Conservation (phyloP, 1,140 invertebrate species). For the Pteromalus puparum region DNA sequence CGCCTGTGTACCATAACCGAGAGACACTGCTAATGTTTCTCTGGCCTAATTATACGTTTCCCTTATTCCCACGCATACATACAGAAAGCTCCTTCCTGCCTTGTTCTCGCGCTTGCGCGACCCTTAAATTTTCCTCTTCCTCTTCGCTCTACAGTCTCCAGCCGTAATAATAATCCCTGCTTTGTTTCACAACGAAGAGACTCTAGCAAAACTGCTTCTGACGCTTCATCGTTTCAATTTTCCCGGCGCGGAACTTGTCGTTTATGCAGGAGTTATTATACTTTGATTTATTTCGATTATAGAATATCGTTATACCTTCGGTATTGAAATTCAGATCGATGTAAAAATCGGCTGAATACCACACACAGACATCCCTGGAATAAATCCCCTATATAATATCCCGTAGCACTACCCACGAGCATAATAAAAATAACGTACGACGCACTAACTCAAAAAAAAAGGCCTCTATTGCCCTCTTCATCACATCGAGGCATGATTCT, state of each 20-base stretch:
- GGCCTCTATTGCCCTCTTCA: too few species aligned
- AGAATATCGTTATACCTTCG: too few species aligned
- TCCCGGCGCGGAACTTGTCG: constrained; percentile 11
- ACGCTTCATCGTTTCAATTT: constrained; percentile 41
- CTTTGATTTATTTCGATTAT: too few species aligned
- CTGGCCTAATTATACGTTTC: constrained; percentile 25
- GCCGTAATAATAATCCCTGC: constrained; percentile 20
- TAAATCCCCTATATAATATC: too few species aligned
- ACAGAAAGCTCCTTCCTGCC: background rate
- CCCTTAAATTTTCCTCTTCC: constrained; percentile 15
- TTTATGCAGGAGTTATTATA: constrained; percentile 16
- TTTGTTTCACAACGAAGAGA: too few species aligned
- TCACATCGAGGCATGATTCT: too few species aligned
- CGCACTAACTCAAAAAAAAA: background rate
- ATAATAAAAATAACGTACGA: background rate
- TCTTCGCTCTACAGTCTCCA: background rate
- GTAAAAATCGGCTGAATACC: too few species aligned
- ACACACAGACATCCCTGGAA: too few species aligned
- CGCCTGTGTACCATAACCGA: background rate
- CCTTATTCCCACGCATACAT: background rate
- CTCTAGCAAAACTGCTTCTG: constrained; percentile 16
- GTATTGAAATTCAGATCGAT: too few species aligned
- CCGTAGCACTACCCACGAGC: too few species aligned
- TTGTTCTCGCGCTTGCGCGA: background rate
- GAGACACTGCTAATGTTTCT: constrained; percentile 25